Base-by-base conservation (phyloP, 2,888 invertebrate genomes). In the Ophion obscuratus region DNA sequence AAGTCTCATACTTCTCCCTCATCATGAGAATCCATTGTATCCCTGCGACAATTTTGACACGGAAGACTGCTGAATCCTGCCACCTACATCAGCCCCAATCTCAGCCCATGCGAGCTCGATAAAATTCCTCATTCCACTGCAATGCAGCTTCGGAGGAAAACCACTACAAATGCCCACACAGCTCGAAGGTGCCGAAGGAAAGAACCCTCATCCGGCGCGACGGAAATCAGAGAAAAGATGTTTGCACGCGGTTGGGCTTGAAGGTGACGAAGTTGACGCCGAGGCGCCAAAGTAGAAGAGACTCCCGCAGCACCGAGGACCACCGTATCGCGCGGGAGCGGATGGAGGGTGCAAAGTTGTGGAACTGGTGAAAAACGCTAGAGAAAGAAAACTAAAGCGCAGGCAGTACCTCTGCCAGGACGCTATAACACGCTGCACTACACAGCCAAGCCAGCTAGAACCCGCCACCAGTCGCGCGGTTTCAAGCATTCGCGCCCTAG, bases 381-480 rank as follows among this genome's bases (percentile, higher is more conserved):
- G 71, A 79, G 82, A 77, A 78, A 75, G 81, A 76, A 87, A 71
- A 71, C 80, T 64, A 83, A 83, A 83, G 75, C 20, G 70, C 81
- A 76, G 53, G 71, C 77, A 78, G 57, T 73, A 82, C 70, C 81
- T 83, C 47, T 79, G 67, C 40, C 31, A 53, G 78, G 47, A 74
- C 76, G 81, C 74, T 83, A 80, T 75, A 85, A 71, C 86, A 74
- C 81, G 74, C 62, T 59, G 84, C 78, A 74, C 67, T n/a, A 79
- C 76, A 71, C 64, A 75, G 75, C 76, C 57, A 62, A 73, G 44
- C 79, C 71, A 75, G 74, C 77, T 62, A 73, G 68, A 81, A 81
- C 75, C 66, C 71, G 40, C 76, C 20, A 70, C 76, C 61, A 73
- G 80, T 83, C 77, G 14, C 14, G 53, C 53, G 47, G 81, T 83